Base-by-base conservation (phyloP, 1,140 invertebrate species). In the Trinorchestia longiramus region DNA sequence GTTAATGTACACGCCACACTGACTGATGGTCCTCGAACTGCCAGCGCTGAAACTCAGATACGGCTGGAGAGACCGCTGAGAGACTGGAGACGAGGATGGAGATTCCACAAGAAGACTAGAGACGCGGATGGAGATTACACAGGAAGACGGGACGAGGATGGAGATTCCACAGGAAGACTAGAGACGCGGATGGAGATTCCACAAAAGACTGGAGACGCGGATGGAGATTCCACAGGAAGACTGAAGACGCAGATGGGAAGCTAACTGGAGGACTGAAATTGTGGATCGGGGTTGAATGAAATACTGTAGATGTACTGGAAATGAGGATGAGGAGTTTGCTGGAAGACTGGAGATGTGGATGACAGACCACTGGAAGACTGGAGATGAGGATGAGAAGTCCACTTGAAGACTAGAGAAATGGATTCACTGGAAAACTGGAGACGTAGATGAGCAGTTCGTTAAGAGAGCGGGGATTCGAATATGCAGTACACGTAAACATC, bases 1-100 rank as follows among this genome's bases (percentile, higher is more conserved):
- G 43, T 43, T 90, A 90, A 90, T 90, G 88, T 90, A 90, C 88
- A 90, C 88, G 88, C 88, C 88, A 90, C 88, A 43, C 88, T 90
- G 88, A 90, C 88, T 90, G 88, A 90, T 90, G 88, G 88, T 42
- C 41, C 88, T 90, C 62, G 62, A 77, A 90, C 88, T 90, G 88
- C 43, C 88, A 42, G 41, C 88, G 41, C 88, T 77, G 62, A 77
- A 77, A 77, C 62, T 77, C 62, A 77, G 62, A 77, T 77, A 28
- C 28, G 62, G 62, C 28, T 23, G 62, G 62, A 77, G 62, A 77
- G 28, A 36, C 8, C 62, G 28, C 28, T 77, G 62, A 1, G 36
- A 23, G 62, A 36, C 15, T 77, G 62, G 15, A 77, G 62, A 77
- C 8, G 62, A 3, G 62, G 28, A 77, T 23, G 62, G 62, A 77